Base-by-base conservation (phyloP, 1,140 invertebrate species). In the Eurosta solidaginis region DNA sequence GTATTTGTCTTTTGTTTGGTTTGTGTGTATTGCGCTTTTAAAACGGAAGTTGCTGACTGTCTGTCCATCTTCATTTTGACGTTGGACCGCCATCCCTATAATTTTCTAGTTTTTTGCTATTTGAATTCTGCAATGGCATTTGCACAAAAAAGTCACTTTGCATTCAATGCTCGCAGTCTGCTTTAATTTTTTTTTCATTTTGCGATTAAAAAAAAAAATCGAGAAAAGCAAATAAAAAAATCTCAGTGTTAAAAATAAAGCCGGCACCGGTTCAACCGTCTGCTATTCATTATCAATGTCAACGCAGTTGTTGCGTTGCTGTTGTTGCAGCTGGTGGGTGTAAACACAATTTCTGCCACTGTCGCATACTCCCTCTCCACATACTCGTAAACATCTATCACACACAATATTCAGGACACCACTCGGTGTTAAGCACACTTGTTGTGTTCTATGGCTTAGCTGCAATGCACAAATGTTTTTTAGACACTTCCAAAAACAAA, bases 11-110 rank as follows among this genome's bases (percentile, higher is more conserved):
- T 27, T 25, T 68, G 17, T 33, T 47, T 47, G n/a, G n/a, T n/a
- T n/a, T n/a, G n/a, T 47, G 45, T 17, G 45, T 12, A 12, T 47
- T 47, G 14, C 45, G 27, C n/a, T 68, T 68, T 68, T 68, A 68
- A 68, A 68, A 68, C 59, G 59, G 59, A 68, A 68, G 59, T 68
- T 68, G 59, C 59, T 68, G 59, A 33, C 59, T 68, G n/a, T n/a
- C n/a, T n/a, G 59, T 68, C 59, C 59, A 68, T 68, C 59, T 68
- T 68, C 59, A 20, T 33, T 68, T 68, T 68, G 59, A 68, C 59
- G 33, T 33, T 36, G 59, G 2, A 33, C 59, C 40, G 59, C 33
- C 59, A 68, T 33, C 59, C 59, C 59, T 68, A 40, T 40, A 68
- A 68, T 68, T 40, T 68, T 68, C 33, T n/a, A 68, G 33, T 68